Percentiles rank a stretch among this genome's conserved stretches.
Conservation (phyloP, 2,797 vertebrate genomes). For the Acanthopagrus latus region DNA sequence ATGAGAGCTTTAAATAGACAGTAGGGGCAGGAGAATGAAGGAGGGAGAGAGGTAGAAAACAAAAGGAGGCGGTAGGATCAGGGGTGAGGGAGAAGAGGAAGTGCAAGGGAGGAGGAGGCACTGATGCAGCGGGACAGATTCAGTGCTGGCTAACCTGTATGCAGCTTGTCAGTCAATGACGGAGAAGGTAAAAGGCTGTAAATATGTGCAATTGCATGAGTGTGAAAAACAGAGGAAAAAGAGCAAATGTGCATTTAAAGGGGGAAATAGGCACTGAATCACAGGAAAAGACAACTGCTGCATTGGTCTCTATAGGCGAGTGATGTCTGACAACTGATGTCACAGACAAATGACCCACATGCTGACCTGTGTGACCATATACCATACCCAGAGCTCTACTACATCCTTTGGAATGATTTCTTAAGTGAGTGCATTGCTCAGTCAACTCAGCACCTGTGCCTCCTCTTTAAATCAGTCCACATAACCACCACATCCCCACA, state of each 20-base stretch:
- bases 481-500: too few species aligned
- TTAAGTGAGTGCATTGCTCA: not conserved
- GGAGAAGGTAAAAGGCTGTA: not conserved
- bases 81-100: not conserved
- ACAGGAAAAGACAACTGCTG: not conserved
- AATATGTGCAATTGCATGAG: not conserved
- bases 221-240: not conserved
- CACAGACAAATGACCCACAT: not conserved
- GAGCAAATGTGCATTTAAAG: not conserved
- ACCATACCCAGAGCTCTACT: conserved; percentile 1
- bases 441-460: not conserved
- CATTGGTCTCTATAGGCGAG: not conserved
- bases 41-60: not conserved
- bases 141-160: not conserved
- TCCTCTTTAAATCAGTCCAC: not conserved
- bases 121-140: not conserved
- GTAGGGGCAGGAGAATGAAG: conserved; percentile 5
- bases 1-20: conserved; percentile 68
- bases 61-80: conserved; percentile 4
- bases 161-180: conserved; percentile 1
- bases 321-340: conserved; percentile 16
- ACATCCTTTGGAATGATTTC: not conserved
- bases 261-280: conserved; percentile 1
- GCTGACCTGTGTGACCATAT: not conserved
- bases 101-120: conserved; percentile 5